Base-by-base conservation (phyloP, 2,797 vertebrate genomes). In the Schizopygopsis pylzovi region DNA sequence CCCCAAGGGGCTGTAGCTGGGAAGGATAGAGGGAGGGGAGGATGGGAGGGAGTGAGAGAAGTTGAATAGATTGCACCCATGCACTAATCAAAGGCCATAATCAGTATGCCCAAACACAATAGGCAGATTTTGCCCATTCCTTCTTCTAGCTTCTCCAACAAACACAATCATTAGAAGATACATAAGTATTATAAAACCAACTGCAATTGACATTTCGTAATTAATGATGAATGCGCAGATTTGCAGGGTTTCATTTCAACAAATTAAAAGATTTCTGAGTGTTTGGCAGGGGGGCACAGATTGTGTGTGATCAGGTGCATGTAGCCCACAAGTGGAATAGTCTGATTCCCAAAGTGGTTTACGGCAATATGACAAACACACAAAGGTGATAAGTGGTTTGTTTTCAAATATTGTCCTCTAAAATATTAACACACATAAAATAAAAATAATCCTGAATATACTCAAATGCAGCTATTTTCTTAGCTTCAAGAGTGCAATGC, bases 41-140 rank as follows among this genome's bases (percentile, higher is more conserved):
- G 52, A 79, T 70, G 85, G 89, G 90, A 94, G 93, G 93, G 94
- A 89, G 88, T 85, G 89, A 79, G 82, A 68, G 78, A 91, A 92
- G 89, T 94, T 96, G 95, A 96, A 96, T 95, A 95, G 95, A 96
- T 95, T 95, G 95, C 95, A 95, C 94, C 94, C 94, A 94, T 94
- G 93, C 93, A 94, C 95, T 96, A 95, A 96, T 96, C 95, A 96
- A 94, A 91, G 75, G 89, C 93, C 90, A 90, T 95, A 95, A 95
- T 96, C 94, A 94, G 94, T 92, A 90, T 93, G 92, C 92, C 93
- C 92, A 93, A 88, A 89, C 92, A 93, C 92, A 94, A 94, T 94
- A 94, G 92, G 85, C 83, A 85, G 84, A 88, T 90, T 90, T 88
- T 16, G 87, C 89, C 92, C 87, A 68, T 80, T 87, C 65, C 82